Base-by-base conservation (phyloP, 2,888 invertebrate genomes). In the Coleophora flavipennella region DNA sequence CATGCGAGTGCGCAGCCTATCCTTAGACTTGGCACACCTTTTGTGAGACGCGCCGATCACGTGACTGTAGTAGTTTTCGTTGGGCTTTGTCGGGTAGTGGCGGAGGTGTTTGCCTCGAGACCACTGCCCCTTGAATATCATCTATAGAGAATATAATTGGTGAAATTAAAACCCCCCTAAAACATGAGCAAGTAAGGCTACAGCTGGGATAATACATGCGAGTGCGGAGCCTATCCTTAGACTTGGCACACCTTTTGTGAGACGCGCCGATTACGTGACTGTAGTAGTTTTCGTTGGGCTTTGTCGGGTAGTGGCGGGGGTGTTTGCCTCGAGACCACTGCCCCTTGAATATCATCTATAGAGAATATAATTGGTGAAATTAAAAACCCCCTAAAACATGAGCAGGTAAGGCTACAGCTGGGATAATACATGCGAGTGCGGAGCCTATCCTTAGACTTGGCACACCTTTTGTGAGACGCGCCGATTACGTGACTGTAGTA, bases 231-330 rank as follows among this genome's bases (percentile, higher is more conserved):
- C n/a, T n/a, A n/a, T n/a, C n/a, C n/a, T n/a, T n/a, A n/a, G n/a
- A n/a, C n/a, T n/a, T n/a, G n/a, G n/a, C n/a, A n/a, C n/a, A n/a
- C n/a, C n/a, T n/a, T n/a, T 59, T 60, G 44, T 84, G 84, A 0
- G 81, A 80, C 0, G 80, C 77, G 0, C 84, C 84, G 0, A 84
- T 59, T 73, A 84, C 70, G 48, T 76, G 67, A 27, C 76, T 78
- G 53, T 73, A 84, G 0, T 73, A 73, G 26, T 78, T 81, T 12
- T 75, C 73, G 29, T 80, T 79, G 0, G 77, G 78, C 39, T 76
- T 76, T 36, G 48, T 70, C 0, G 84, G 84, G 42, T 78, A 84
- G 43, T 70, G 59, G 0, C 61, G 67, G 0, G 80, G 79, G 38
- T 84, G 84, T 1, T 68, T 64, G 27, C 76, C 55, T 1, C 81